Evolutionary conservation across 2,888 invertebrate genomes (phyloP), one percentile per base, ranked within the genome.

Genomic region (Erpobdella octoculata): DNA sequence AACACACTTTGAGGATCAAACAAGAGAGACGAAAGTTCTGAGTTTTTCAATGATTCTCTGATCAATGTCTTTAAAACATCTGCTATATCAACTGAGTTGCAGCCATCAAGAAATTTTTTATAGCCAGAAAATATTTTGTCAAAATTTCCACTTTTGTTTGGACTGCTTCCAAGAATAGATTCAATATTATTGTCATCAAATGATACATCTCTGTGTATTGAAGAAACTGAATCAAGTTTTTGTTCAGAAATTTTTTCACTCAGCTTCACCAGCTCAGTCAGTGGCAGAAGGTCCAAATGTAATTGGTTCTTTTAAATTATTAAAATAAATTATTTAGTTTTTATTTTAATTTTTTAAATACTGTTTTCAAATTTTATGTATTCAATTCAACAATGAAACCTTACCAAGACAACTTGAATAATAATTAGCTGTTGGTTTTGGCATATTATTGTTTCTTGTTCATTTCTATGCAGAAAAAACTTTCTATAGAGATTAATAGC

Each of bases 341-440:
- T 33, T n/a, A 9, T 2, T n/a, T n/a, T n/a, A n/a, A n/a, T n/a
- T n/a, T n/a, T n/a, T n/a, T n/a, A n/a, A n/a, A n/a, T n/a, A n/a
- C n/a, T n/a, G n/a, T n/a, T n/a, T n/a, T n/a, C n/a, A n/a, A n/a
- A n/a, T n/a, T n/a, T n/a, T n/a, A n/a, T n/a, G n/a, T n/a, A n/a
- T n/a, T n/a, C n/a, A n/a, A n/a, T n/a, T n/a, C n/a, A n/a, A n/a
- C n/a, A n/a, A n/a, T 6, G 35, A 31, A 62, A n/a, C 28, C 62
- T 62, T n/a, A 62, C 62, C 62, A 62, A 62, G n/a, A 62, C 35
- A 62, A 62, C 33, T 35, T 62, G 62, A 33, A 62, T 62, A 2
- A 62, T 31, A 62, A 62, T 35, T 33, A 62, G n/a, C 33, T 62
- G 62, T 35, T 62, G 62, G 33, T 31, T 62, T 9, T 28, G n/a